phyloP scores from a whole-genome alignment of 2,888 invertebrate genomes.

The Catocala fraxini region DNA sequence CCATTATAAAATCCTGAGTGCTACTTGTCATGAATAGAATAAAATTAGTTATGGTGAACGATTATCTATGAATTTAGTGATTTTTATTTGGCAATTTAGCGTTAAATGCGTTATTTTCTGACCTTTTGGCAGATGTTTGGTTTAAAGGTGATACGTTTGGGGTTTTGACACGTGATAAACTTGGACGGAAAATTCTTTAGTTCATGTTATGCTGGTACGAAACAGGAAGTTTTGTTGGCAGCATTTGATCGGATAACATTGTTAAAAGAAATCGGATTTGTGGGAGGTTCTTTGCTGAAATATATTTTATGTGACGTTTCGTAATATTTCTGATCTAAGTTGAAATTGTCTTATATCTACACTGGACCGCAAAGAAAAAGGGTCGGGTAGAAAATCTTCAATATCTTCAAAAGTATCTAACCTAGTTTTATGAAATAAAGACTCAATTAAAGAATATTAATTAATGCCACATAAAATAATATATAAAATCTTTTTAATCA shows the following conservation, averaged over 20 bases:
- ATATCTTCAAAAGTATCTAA: too few species aligned
- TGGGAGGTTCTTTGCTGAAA: background rate
- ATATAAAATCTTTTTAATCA: too few species aligned
- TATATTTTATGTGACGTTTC: background rate
- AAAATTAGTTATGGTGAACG: constrained; percentile 77
- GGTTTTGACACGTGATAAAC: constrained; percentile 36
- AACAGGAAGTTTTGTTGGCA: constrained; percentile 11
- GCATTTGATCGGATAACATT: background rate
- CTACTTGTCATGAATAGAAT: constrained; percentile 71
- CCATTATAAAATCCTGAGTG: constrained; percentile 60
- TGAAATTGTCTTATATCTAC: background rate
- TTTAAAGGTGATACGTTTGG: constrained; percentile 30
- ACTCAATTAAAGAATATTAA: too few species aligned
- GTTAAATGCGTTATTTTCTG: constrained; percentile 41
- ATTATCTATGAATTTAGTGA: constrained; percentile 62
- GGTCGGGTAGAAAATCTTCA: too few species aligned
- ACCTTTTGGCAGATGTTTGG: constrained; percentile 53
- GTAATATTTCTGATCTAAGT: background rate
- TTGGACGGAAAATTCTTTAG: constrained; percentile 1
- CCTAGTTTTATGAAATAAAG: too few species aligned
- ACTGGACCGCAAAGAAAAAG: too few species aligned
- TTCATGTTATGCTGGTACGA: background rate
- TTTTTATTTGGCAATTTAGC: constrained; percentile 61
- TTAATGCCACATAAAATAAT: too few species aligned
- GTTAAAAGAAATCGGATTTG: constrained; percentile 2